phyloP scores from a whole-genome alignment of 1,140 invertebrate genomes.

The Aphaenogaster floridana region DNA sequence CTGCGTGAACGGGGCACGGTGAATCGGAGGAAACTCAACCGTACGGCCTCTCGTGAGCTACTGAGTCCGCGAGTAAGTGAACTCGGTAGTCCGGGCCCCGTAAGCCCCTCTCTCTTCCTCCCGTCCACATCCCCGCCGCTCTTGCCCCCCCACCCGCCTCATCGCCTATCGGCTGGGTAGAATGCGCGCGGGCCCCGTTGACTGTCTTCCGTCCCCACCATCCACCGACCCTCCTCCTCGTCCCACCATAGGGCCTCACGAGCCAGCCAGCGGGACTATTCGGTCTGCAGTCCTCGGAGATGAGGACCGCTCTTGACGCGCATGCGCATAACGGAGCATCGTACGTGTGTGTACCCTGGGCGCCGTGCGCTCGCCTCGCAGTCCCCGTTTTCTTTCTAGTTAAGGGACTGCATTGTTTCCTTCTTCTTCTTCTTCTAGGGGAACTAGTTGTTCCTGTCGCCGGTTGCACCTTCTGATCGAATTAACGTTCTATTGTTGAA shows the following conservation, averaged over 20 bases:
- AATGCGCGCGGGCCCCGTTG: slow-evolving; percentile 53
- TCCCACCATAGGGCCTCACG: slow-evolving; percentile 20
- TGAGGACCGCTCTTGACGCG: slow-evolving; percentile 67
- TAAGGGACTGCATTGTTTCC: slow-evolving; percentile 18
- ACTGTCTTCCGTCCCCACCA: slow-evolving; percentile 50
- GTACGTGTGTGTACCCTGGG: slow-evolving; percentile 55
- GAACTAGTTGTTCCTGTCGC: slow-evolving; percentile 32
- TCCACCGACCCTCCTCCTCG: slow-evolving; percentile 50
- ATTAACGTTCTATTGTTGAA: slow-evolving; percentile 47
- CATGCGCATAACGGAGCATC: slow-evolving; percentile 76
- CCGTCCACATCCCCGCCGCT: slow-evolving; percentile 14
- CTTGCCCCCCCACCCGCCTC: background rate
- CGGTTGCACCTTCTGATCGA: slow-evolving; percentile 39
- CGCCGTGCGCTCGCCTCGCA: background rate
- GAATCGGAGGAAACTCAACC: slow-evolving; percentile 45
- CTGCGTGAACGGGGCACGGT: slow-evolving; percentile 32
- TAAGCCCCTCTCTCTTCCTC: slow-evolving; percentile 60
- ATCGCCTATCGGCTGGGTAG: background rate
- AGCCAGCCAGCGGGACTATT: slow-evolving; percentile 67
- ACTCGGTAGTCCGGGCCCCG: slow-evolving; percentile 80
- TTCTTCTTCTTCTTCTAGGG: slow-evolving; percentile 17
- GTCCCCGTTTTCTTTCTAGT: slow-evolving; percentile 49
- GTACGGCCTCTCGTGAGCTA: slow-evolving; percentile 81
- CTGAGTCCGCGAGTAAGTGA: slow-evolving; percentile 79
- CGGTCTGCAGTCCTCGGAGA: slow-evolving; percentile 54